Evolutionary conservation across 2,888 invertebrate genomes (phyloP).

Genomic region (Trichogramma dendrolimi): DNA sequence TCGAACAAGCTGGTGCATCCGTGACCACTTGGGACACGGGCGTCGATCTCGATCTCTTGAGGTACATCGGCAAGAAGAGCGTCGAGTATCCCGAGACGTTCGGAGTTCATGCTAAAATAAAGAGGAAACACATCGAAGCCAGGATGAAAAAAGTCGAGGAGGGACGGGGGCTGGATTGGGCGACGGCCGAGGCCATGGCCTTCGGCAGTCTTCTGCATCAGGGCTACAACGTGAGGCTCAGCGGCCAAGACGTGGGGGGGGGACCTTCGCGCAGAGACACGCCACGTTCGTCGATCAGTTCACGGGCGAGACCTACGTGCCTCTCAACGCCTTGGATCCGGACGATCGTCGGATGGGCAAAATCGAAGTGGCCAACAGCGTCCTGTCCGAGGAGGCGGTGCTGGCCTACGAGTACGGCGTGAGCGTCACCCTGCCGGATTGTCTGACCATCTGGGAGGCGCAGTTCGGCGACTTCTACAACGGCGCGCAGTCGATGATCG

Average conservation of each 20-base stretch:
- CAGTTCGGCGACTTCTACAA: constrained; percentile 99
- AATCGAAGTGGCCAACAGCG: constrained; percentile 87
- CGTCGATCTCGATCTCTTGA: constrained; percentile 67
- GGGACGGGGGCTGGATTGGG: constrained; percentile 84
- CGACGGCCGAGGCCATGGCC: constrained; percentile 91
- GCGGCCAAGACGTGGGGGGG: constrained; percentile 94
- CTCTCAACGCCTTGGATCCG: constrained; percentile 76
- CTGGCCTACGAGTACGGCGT: constrained; percentile 92
- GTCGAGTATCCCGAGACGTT: constrained; percentile 70
- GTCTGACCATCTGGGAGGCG: constrained; percentile 91
- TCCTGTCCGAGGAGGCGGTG: constrained; percentile 93
- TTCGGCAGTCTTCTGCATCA: constrained; percentile 74
- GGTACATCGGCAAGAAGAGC: constrained; percentile 75
- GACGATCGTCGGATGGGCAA: constrained; percentile 69
- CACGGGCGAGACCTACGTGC: constrained; percentile 73
- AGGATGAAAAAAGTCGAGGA: constrained; percentile 67
- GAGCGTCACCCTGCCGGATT: constrained; percentile 81
- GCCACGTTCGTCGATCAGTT: constrained; percentile 91
- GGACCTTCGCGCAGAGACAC: constrained; percentile 98
- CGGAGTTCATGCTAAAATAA: constrained; percentile 80
- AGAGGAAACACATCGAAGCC: constrained; percentile 72
- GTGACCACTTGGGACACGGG: constrained; percentile 92
- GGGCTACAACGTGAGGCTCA: constrained; percentile 83
- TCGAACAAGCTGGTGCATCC: constrained; percentile 64
- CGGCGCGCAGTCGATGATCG: constrained; percentile 94